Base-by-base conservation (phyloP, 1,140 invertebrate species). In the Berghia stephanieae region DNA sequence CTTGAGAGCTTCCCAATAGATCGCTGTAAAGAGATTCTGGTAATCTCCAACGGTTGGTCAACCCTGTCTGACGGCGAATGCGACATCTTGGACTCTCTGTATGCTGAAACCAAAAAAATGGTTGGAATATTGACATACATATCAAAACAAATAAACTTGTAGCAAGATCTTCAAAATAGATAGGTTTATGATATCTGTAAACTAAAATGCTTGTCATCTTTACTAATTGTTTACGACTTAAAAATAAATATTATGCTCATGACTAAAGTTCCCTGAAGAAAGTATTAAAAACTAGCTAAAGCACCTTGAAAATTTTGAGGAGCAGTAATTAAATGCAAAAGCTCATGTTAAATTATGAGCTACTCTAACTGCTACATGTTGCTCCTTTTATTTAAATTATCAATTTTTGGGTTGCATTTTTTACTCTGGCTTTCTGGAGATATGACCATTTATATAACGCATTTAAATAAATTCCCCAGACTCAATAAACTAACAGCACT, bases 1-100 rank as follows among this genome's bases (percentile, higher is more conserved):
- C 88, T 75, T 89, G 88, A 5, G 83, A 60, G 36, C 82, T 86
- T 27, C 87, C 88, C 16, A 89, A 79, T n/a, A 89, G 77, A 57
- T 89, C 88, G 77, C 86, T 88, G 44, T 87, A 84, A 10, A 89
- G 81, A 2, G 86, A 85, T 27, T 88, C 83, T 10, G 87, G 87
- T 1, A 86, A 75, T 0, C 88, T 78, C 88, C 88, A 89, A 38
- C 88, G 77, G 77, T 89, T 89, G 13, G 86, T 88, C 16, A 66
- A 46, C 10, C 88, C 88, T 43, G 87, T 85, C 71, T 85, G 84
- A 21, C 81, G 84, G 46, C 88, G 74, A 38, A 86, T 81, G 16
- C 88, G 83, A 77, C 83, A 84, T 49, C 85, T 73, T 43, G 84
- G 79, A 1, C 78, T 78, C 21, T 84, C 82, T 0, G 76, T 78